Evolutionary conservation across 2,797 vertebrate genomes (phyloP).

Genomic region (Acrossocheilus wenchowensis): DNA sequence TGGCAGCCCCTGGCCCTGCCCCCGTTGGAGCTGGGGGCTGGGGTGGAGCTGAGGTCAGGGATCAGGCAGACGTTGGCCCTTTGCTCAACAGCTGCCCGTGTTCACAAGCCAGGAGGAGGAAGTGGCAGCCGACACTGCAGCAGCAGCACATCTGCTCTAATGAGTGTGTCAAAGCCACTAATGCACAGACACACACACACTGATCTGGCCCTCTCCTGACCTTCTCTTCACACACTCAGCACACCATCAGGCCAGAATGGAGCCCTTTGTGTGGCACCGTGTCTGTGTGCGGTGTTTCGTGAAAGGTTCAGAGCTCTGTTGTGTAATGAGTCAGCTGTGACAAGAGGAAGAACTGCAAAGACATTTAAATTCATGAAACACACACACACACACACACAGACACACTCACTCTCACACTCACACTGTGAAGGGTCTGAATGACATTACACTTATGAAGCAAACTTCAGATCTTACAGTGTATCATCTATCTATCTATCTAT

Average conservation of each 20-base stretch:
- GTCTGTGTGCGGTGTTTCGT: constrained; percentile 37
- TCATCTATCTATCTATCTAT: not conserved
- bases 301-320: constrained; percentile 27
- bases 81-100: constrained; percentile 82
- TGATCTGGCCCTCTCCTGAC: constrained; percentile 59
- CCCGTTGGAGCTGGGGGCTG: constrained; percentile 54
- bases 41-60: constrained; percentile 64
- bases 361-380: constrained; percentile 4
- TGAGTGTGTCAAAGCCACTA: constrained; percentile 50
- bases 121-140: constrained; percentile 81
- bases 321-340: constrained; percentile 38
- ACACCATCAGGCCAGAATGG: constrained; percentile 52
- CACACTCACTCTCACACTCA: not conserved
- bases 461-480: not conserved
- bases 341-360: constrained; percentile 20
- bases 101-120: constrained; percentile 80
- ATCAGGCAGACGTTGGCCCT: constrained; percentile 78
- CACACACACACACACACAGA: not conserved
- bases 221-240: constrained; percentile 53
- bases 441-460: constrained; percentile 7
- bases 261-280: constrained; percentile 57
- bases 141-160: constrained; percentile 70
- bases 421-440: not conserved
- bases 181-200: constrained; percentile 61
- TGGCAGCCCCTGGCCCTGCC: constrained; percentile 73